phyloP scores from a whole-genome alignment of 2,797 vertebrate species.

The Mormyrus proboscirostris region DNA sequence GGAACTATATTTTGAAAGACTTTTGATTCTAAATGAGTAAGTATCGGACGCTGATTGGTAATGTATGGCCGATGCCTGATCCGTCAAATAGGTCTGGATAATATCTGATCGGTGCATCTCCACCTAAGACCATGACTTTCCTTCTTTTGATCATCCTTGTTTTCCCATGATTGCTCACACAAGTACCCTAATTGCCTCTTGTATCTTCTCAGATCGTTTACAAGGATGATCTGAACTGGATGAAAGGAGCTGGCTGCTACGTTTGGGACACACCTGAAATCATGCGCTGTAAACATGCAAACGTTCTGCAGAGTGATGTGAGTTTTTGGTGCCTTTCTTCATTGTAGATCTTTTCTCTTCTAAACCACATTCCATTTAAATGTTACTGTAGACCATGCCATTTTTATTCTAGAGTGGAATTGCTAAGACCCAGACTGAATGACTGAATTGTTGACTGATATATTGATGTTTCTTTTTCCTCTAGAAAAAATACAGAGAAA shows the following conservation, averaged over 20 bases:
- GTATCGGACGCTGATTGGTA: neutral
- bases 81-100: neutral
- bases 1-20: neutral
- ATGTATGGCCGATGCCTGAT: neutral
- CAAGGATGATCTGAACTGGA: conserved; percentile 94
- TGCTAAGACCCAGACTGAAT: neutral
- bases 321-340: conserved; percentile 21
- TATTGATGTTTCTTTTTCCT: conserved; percentile 20
- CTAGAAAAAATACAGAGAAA: conserved; percentile 84
- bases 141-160: neutral
- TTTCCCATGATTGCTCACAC: neutral
- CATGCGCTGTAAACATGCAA: conserved; percentile 83
- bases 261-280: conserved; percentile 97
- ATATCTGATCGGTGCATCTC: neutral
- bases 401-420: neutral
- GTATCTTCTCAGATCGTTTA: conserved; percentile 74
- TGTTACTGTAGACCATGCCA: neutral
- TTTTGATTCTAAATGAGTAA: neutral
- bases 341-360: neutral
- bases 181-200: neutral
- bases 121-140: neutral
- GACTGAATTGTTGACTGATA: neutral
- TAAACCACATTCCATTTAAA: neutral
- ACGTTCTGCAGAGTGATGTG: conserved; percentile 81
- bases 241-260: conserved; percentile 92